Evolutionary conservation across 2,113 vertebrate genomes (phyloP), one percentile per base, ranked within the genome.

Genomic region (Carlito syrichta): DNA sequence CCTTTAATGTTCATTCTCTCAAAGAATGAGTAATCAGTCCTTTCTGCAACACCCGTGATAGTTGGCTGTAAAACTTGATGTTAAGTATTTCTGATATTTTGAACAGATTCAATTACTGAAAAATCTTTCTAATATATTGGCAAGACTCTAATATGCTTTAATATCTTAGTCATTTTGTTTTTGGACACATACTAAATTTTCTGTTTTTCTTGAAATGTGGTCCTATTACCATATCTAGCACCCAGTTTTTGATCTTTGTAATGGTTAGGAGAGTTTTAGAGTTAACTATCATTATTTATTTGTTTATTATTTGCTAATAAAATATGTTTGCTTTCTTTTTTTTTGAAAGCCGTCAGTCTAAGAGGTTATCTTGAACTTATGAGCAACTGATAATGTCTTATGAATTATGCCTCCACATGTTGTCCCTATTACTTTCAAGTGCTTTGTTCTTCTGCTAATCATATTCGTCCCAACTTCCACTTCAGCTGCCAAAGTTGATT

Each of bases 61-160:
- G 20, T n/a, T 22, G 48, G 14, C 84, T 62, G 8, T 76, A 56
- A 40, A 76, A 68, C 3, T 1, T 40, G 20, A n/a, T 48, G 10
- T 74, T 40, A 58, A 85, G 27, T 60, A 25, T n/a, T n/a, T 19
- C 20, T 22, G 30, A 17, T 43, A 19, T 43, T 95, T 97, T 86
- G 23, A 83, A 84, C 87, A 8, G 30, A 79, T 68, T 62, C 35
- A 25, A 10, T 52, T 54, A 25, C 50, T 63, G 22, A n/a, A 71
- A 92, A 71, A 17, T 30, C 3, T 87, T 73, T 19, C 2, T 40
- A 40, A 77, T 54, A 3, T 45, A 54, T 8, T 85, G 3, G 66
- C 23, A 83, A 13, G 48, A 30, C 23, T 68, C 3, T 62, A 7
- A 13, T 20, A 12, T 58, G 1, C 14, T 78, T 93, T 20, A 8